Percentiles rank a stretch among this genome's conserved stretches.
phyloP scores from a whole-genome alignment of 2,888 invertebrate genomes.

The Synanthedon formicaeformis region DNA sequence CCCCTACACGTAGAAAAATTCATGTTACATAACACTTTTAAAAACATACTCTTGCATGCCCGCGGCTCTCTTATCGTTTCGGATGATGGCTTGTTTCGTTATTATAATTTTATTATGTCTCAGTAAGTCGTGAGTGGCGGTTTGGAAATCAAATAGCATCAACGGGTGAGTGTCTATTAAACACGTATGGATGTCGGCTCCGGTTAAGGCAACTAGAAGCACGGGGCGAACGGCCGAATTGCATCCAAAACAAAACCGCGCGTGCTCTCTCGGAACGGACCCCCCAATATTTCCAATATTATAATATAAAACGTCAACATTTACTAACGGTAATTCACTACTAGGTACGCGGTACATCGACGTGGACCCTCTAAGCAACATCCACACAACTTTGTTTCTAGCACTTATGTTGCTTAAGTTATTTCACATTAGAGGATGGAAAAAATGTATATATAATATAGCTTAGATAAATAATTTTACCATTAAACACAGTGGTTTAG shows the following conservation, averaged over 20 bases:
- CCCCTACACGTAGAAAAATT: constrained; percentile 76
- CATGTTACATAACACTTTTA: constrained; percentile 60
- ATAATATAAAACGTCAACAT: too few species aligned
- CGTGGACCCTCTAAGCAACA: background rate
- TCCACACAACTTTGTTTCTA: background rate
- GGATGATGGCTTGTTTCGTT: background rate
- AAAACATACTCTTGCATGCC: background rate
- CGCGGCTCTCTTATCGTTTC: background rate
- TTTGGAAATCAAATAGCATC: constrained; percentile 41
- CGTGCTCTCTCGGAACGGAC: background rate
- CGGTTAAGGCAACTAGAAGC: constrained; percentile 67
- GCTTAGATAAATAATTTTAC: too few species aligned
- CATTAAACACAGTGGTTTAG: too few species aligned
- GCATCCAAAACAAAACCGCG: too few species aligned
- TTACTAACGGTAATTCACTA: background rate
- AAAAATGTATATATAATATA: too few species aligned
- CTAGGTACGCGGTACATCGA: constrained; percentile 41
- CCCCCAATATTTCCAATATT: background rate
- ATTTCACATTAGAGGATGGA: too few species aligned
- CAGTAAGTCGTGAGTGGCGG: constrained; percentile 43
- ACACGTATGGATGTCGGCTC: constrained; percentile 29
- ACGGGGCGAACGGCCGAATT: constrained; percentile 34
- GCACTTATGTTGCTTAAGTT: too few species aligned
- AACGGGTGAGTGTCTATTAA: constrained; percentile 9
- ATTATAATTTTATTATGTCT: constrained; percentile 14